Evolutionary conservation across 2,113 vertebrate species (phyloP).

Genomic region (Gila orcuttii): DNA sequence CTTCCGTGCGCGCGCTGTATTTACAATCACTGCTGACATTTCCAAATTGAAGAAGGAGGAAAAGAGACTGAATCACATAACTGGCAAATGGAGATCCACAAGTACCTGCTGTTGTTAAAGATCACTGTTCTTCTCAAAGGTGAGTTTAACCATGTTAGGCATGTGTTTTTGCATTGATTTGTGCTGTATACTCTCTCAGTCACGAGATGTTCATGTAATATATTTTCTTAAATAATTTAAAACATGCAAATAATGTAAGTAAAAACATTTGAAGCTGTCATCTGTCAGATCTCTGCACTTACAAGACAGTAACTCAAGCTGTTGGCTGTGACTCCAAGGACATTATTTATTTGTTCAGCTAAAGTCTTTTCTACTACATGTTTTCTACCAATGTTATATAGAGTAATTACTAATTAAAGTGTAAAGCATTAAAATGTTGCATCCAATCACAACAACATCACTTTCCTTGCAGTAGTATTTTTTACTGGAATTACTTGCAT

Average conservation of each 20-base stretch:
- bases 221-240: not conserved
- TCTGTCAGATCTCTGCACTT: not conserved
- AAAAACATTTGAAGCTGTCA: not conserved
- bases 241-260: not conserved
- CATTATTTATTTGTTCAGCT: no score
- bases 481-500: not conserved
- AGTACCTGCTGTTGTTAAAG: conserved; percentile 69
- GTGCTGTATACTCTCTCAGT: no score
- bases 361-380: not conserved
- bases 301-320: not conserved
- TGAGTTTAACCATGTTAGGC: conserved; percentile 51
- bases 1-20: conserved; percentile 4
- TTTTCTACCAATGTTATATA: not conserved
- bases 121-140: conserved; percentile 74
- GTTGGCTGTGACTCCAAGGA: not conserved
- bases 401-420: not conserved
- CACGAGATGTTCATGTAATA: not conserved
- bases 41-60: not conserved
- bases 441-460: not conserved
- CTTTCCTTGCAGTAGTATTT: not conserved
- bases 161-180: not conserved
- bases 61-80: conserved; percentile 43
- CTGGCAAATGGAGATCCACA: conserved; percentile 71
- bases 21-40: conserved; percentile 36
- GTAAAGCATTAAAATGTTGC: not conserved